These are phyloP conservation scores for Thaumetopoea pityocampa DNA, from an alignment of 1,140 invertebrate species.

Conservation along the genomic window DNA sequence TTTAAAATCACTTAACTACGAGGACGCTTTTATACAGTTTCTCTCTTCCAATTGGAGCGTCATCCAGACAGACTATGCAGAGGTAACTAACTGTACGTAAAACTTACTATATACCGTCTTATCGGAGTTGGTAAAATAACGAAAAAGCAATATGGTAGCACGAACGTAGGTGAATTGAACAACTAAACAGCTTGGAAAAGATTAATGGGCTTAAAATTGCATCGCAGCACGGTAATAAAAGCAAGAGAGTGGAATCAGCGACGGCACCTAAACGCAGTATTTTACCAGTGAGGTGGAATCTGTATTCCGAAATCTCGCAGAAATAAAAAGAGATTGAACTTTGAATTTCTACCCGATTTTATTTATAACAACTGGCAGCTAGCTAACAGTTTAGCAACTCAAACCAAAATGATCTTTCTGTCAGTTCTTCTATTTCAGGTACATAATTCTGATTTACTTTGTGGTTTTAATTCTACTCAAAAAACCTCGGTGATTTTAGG, in stretches of 20 bases:
- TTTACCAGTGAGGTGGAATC: slow-evolving; percentile 47
- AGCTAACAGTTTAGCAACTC: no score
- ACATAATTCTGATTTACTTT: no score
- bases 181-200: slow-evolving; percentile 53
- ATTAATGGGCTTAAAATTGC: slow-evolving; percentile 71
- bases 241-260: slow-evolving; percentile 37
- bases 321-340: slow-evolving; percentile 41
- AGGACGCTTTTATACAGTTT: not conserved
- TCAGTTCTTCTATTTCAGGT: no score
- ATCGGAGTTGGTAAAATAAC: slow-evolving; percentile 26
- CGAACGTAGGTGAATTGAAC: slow-evolving; percentile 37
- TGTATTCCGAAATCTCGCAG: slow-evolving; percentile 23
- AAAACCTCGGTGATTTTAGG: no score
- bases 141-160: slow-evolving; percentile 25
- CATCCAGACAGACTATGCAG: slow-evolving; percentile 1
- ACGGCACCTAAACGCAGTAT: slow-evolving; percentile 31
- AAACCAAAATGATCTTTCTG: no score
- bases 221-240: slow-evolving; percentile 60
- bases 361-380: no score
- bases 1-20: not conserved
- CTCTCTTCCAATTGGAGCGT: not conserved
- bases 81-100: slow-evolving; percentile 8
- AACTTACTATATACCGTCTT: not conserved
- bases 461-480: no score
- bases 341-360: slow-evolving; percentile 17